These are phyloP conservation scores for Megamerina dolium DNA, from an alignment of 2,888 invertebrate species.

Conservation along the genomic window DNA sequence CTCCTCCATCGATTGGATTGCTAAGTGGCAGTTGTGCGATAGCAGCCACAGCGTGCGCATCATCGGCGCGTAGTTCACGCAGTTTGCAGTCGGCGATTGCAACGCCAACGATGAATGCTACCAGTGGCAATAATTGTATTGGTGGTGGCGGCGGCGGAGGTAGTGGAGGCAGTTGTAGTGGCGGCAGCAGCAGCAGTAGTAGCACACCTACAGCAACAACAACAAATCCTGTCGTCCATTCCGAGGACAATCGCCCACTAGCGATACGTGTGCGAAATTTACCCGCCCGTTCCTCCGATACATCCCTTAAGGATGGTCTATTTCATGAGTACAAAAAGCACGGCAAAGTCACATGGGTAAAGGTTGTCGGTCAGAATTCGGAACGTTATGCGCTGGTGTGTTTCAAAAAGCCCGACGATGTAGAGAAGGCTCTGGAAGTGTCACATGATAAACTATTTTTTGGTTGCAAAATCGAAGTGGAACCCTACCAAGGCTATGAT, in stretches of 20 bases:
- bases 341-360: slow-evolving; percentile 94
- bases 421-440: slow-evolving; percentile 90
- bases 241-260: slow-evolving; percentile 63
- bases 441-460: slow-evolving; percentile 96
- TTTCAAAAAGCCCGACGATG: slow-evolving; percentile 96
- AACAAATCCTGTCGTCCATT: slow-evolving; percentile 49
- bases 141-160: slow-evolving; percentile 33
- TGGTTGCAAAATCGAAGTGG: slow-evolving; percentile 94
- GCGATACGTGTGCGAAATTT: slow-evolving; percentile 89
- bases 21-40: slow-evolving; percentile 10
- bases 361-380: slow-evolving; percentile 84
- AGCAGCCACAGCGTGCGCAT: slow-evolving; percentile 23
- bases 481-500: slow-evolving; percentile 86
- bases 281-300: slow-evolving; percentile 84
- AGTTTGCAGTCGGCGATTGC: slow-evolving; percentile 53
- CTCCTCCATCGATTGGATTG: slow-evolving; percentile 22
- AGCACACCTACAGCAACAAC: slow-evolving; percentile 30
- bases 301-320: slow-evolving; percentile 92
- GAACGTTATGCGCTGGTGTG: slow-evolving; percentile 91
- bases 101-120: slow-evolving; percentile 11
- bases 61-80: slow-evolving; percentile 36
- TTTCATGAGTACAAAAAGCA: slow-evolving; percentile 99
- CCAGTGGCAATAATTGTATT: neutral
- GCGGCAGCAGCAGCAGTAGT: slow-evolving; percentile 33
- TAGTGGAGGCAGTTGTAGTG: slow-evolving; percentile 32